phyloP scores from a whole-genome alignment of 2,888 invertebrate genomes.

The Eubasilissa splendida region DNA sequence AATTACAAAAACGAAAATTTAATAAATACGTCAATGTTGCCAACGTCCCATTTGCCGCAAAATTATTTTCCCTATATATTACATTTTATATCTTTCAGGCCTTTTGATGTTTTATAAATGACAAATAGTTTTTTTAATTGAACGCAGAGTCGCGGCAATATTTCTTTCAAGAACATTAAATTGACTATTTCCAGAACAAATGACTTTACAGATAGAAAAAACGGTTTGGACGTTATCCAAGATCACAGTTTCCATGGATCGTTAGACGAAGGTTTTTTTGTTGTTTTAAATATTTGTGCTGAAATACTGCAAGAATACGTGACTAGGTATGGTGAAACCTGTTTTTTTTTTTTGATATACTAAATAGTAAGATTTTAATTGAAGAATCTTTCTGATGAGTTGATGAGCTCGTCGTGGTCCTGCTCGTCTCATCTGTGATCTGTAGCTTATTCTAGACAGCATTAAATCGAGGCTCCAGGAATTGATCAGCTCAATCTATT shows the following conservation, averaged over 20 bases:
- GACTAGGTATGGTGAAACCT: too few relatives aligned
- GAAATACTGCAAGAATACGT: too few relatives aligned
- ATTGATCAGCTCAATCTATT: too few relatives aligned
- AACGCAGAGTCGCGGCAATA: slow-evolving; percentile 12
- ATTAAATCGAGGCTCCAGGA: too few relatives aligned
- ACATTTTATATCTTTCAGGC: slow-evolving; percentile 1
- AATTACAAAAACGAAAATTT: slow-evolving; percentile 7
- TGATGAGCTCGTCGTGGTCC: too few relatives aligned
- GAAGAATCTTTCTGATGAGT: too few relatives aligned
- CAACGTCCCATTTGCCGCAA: slow-evolving; percentile 5
- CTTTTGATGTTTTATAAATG: slow-evolving; percentile 34
- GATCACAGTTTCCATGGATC: neutral
- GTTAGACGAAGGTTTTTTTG: neutral
- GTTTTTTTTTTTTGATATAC: too few relatives aligned
- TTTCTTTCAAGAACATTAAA: slow-evolving; percentile 26
- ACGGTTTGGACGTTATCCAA: neutral
- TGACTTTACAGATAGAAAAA: neutral
- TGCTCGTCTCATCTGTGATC: too few relatives aligned
- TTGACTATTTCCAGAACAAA: slow-evolving; percentile 28
- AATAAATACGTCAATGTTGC: neutral
- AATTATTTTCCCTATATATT: neutral
- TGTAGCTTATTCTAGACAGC: too few relatives aligned
- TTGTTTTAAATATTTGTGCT: neutral
- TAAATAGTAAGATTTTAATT: too few relatives aligned
- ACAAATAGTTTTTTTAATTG: slow-evolving; percentile 38